phyloP scores from a whole-genome alignment of 2,113 vertebrate genomes.

The Drymodes brunneopygia region DNA sequence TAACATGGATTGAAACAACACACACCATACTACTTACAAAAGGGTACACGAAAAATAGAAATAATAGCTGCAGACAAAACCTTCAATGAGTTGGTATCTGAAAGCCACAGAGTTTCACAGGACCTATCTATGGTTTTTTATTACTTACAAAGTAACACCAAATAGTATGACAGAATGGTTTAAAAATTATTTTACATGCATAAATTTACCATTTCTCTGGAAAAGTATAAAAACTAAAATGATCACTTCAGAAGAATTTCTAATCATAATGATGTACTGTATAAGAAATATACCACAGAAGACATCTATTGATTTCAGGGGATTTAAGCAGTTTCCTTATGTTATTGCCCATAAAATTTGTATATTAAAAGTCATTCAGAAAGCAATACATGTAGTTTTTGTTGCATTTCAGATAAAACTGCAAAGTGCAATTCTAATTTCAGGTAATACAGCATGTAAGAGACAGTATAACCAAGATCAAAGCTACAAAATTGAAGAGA shows the following conservation, averaged over 20 bases:
- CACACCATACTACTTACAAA: neutral
- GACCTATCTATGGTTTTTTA: neutral
- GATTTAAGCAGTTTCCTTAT: neutral
- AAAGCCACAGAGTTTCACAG: neutral
- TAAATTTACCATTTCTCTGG: neutral
- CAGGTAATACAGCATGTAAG: neutral
- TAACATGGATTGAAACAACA: neutral
- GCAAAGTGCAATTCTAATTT: neutral
- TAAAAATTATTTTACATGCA: neutral
- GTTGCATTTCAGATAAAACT: neutral
- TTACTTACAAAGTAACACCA: neutral
- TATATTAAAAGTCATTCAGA: neutral
- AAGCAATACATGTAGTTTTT: neutral
- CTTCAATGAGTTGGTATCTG: neutral
- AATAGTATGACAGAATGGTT: neutral
- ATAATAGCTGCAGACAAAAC: neutral
- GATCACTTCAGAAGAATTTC: neutral
- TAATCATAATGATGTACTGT: neutral
- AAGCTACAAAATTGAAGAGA: neutral
- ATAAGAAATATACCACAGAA: neutral
- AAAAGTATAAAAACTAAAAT: neutral
- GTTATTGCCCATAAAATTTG: neutral
- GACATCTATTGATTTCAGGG: neutral
- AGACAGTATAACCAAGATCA: neutral
- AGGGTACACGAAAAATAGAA: neutral